Percentiles rank a stretch among this genome's conserved stretches.
Conservation (phyloP, 2,888 invertebrate species). For the Margaritifera margaritifera region DNA sequence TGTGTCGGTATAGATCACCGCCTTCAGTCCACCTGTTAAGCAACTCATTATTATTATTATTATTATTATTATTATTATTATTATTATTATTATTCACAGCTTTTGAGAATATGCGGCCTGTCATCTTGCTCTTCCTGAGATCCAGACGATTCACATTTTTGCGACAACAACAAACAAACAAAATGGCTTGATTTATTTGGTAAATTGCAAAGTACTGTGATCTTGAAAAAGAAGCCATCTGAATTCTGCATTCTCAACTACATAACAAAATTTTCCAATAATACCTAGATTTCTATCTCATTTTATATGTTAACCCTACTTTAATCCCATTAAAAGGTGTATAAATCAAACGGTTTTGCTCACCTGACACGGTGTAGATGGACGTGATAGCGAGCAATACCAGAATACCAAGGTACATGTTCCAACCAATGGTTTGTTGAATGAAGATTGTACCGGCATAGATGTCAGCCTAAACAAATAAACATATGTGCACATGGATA, state of each 20-base stretch:
- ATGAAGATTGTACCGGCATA: conserved; percentile 77
- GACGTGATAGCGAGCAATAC: conserved; percentile 75
- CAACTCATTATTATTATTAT: not conserved
- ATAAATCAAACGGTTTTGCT: not conserved
- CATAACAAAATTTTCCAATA: no score
- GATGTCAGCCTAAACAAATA: conserved; percentile 66
- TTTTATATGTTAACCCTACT: no score
- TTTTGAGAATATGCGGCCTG: no score
- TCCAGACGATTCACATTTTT: no score
- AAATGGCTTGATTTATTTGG: no score
- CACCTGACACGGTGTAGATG: conserved; percentile 75
- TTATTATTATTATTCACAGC: no score
- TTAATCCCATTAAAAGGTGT: no score
- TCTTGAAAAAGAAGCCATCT: not conserved
- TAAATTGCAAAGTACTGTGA: not conserved
- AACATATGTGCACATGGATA: no score
- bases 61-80: no score
- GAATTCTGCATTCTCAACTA: not conserved
- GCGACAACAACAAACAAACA: no score
- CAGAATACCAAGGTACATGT: conserved; percentile 74
- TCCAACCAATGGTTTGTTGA: conserved; percentile 74
- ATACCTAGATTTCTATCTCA: no score
- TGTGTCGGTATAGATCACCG: conserved; percentile 69
- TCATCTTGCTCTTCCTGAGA: no score
- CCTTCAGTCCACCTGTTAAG: conserved; percentile 64